Percentiles rank a stretch among this genome's conserved stretches.
Conservation (phyloP, 1,140 invertebrate genomes). For the Argopecten irradians region DNA sequence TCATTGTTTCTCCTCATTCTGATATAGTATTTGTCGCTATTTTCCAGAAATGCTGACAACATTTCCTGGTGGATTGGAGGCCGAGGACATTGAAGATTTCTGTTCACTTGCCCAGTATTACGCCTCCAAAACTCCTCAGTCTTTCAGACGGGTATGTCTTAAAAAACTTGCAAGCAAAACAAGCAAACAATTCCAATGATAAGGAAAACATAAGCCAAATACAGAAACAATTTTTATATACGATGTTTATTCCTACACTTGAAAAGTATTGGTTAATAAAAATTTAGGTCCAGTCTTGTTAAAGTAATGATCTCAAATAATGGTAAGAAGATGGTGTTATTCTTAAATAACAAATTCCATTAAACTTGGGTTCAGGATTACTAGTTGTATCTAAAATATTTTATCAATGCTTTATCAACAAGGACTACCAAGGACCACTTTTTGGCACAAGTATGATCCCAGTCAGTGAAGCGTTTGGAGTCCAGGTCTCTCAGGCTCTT, state of each 20-base stretch:
- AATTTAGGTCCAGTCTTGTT: too few relatives aligned
- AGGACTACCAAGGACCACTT: constrained; percentile 79
- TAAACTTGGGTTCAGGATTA: too few relatives aligned
- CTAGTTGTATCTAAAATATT: too few relatives aligned
- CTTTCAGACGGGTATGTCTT: constrained; percentile 85
- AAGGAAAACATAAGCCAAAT: neutral
- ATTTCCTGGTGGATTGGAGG: constrained; percentile 90
- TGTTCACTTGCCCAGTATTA: constrained; percentile 97
- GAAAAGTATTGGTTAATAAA: too few relatives aligned
- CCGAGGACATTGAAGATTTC: constrained; percentile 97
- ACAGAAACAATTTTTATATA: neutral
- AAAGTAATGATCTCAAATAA: too few relatives aligned
- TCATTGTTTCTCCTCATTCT: neutral
- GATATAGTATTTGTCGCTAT: constrained; percentile 10
- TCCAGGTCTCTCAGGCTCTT: constrained; percentile 87
- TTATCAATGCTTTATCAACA: too few relatives aligned
- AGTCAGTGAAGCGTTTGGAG: constrained; percentile 62
- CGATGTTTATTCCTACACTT: neutral
- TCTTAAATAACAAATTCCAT: too few relatives aligned
- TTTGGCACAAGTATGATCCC: constrained; percentile 76
- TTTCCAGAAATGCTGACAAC: constrained; percentile 82
- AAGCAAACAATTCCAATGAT: too few relatives aligned
- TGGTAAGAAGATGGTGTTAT: too few relatives aligned
- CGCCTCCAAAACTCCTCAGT: constrained; percentile 92
- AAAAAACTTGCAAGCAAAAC: too few relatives aligned